Conservation (phyloP, 2,888 invertebrate genomes). For the Perizoma flavofasciatum region DNA sequence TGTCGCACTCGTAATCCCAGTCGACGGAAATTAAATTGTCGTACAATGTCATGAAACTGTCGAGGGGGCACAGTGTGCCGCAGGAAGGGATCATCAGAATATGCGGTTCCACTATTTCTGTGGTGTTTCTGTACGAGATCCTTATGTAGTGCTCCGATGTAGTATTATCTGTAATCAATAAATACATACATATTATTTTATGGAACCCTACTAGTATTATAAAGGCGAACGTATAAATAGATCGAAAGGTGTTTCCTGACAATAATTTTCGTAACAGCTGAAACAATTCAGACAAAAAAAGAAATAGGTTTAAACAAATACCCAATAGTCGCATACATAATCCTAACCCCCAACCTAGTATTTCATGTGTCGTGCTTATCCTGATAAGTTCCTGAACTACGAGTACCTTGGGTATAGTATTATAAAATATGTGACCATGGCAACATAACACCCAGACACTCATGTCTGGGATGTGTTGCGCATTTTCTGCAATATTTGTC, state of each 20-base stretch:
- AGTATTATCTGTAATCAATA: slow-evolving; percentile 27
- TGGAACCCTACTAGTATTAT: no score
- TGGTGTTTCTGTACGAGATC: slow-evolving; percentile 88
- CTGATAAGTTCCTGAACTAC: no score
- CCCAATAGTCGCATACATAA: no score
- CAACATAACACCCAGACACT: no score
- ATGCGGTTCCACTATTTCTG: slow-evolving; percentile 77
- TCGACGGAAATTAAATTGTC: slow-evolving; percentile 84
- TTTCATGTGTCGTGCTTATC: no score
- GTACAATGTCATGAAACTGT: slow-evolving; percentile 77
- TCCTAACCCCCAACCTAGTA: no score
- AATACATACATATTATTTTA: background rate
- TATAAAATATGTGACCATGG: no score
- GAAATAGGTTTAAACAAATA: no score
- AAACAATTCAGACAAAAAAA: no score
- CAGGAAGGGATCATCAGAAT: slow-evolving; percentile 87
- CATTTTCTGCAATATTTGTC: no score
- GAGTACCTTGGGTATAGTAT: no score
- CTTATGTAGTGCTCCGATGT: slow-evolving; percentile 50
- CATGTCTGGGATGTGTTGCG: no score
- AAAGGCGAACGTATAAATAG: background rate
- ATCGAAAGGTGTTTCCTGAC: background rate
- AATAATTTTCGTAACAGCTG: background rate
- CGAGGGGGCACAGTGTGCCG: slow-evolving; percentile 85
- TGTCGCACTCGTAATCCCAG: slow-evolving; percentile 87